Evolutionary conservation across 2,888 invertebrate species (phyloP).

Genomic region (Chloroclysta siterata): DNA sequence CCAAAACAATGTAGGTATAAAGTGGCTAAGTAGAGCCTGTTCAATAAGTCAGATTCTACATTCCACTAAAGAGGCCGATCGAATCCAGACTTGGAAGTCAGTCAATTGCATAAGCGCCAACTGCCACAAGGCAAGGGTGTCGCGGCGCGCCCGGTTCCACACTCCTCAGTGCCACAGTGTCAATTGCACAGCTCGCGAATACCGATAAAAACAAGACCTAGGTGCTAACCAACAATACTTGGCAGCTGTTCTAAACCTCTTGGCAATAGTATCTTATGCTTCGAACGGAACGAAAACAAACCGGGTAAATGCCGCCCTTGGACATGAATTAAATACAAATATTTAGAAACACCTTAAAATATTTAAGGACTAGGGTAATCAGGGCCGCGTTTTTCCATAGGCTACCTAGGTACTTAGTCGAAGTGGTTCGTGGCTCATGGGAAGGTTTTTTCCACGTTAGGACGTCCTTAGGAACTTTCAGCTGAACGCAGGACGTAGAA

Average conservation of each 20-base stretch:
- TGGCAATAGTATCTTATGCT: constrained; percentile 58
- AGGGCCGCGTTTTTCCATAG: not conserved
- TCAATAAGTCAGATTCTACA: constrained; percentile 23
- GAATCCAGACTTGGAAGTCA: constrained; percentile 57
- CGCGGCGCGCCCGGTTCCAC: constrained; percentile 50
- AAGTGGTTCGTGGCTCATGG: not conserved
- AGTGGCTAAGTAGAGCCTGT: not conserved
- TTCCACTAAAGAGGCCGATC: constrained; percentile 18
- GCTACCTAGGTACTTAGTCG: not conserved
- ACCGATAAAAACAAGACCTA: constrained; percentile 53
- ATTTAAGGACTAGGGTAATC: too few species aligned
- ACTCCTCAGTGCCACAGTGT: constrained; percentile 51
- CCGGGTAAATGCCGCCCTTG: constrained; percentile 32
- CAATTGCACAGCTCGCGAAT: constrained; percentile 56
- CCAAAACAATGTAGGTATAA: not conserved
- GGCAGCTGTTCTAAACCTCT: constrained; percentile 66
- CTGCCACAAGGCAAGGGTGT: constrained; percentile 55
- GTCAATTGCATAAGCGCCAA: constrained; percentile 75
- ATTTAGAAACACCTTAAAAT: constrained; percentile 5
- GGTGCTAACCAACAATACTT: constrained; percentile 55
- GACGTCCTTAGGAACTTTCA: not conserved
- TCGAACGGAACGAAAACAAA: constrained; percentile 32
- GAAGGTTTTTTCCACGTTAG: not conserved
- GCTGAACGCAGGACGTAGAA: not conserved
- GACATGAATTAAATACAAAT: constrained; percentile 10